phyloP scores from a whole-genome alignment of 2,888 invertebrate species.

The Cantharis rustica region DNA sequence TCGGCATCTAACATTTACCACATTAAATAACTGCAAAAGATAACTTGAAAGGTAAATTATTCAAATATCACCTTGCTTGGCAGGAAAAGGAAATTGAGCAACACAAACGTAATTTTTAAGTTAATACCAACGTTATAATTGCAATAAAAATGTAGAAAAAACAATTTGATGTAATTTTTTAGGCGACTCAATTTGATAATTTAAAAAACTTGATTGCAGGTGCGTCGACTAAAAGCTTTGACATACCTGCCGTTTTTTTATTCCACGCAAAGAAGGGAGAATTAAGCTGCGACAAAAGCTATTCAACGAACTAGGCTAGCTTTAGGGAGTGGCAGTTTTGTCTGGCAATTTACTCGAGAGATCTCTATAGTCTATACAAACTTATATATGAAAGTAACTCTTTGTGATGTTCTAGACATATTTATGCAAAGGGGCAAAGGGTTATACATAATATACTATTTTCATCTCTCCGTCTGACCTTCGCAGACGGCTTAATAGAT shows the following conservation, averaged over 20 bases:
- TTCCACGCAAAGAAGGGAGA: slow-evolving; percentile 16
- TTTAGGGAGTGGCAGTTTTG: slow-evolving; percentile 23
- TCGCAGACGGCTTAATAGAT: neutral
- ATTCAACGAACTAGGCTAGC: slow-evolving; percentile 17
- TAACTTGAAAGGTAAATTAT: neutral
- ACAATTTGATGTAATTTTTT: neutral
- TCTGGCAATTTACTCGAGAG: slow-evolving; percentile 19
- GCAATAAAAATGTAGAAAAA: neutral
- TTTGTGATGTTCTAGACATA: neutral
- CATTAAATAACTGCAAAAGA: neutral
- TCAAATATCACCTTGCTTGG: neutral
- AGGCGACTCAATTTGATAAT: neutral
- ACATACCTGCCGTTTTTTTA: neutral
- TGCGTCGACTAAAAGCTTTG: neutral
- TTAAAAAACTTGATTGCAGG: neutral
- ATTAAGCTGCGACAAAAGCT: slow-evolving; percentile 24
- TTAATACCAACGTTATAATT: neutral
- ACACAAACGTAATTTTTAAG: neutral
- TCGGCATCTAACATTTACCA: neutral
- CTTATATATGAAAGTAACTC: neutral
- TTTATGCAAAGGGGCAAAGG: neutral
- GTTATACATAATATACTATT: neutral
- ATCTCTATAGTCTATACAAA: neutral
- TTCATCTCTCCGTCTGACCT: neutral
- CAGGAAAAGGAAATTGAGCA: neutral